Evolutionary conservation across 2,797 vertebrate genomes (phyloP), one percentile per base, ranked within the genome.

Genomic region (Merluccius polli): DNA sequence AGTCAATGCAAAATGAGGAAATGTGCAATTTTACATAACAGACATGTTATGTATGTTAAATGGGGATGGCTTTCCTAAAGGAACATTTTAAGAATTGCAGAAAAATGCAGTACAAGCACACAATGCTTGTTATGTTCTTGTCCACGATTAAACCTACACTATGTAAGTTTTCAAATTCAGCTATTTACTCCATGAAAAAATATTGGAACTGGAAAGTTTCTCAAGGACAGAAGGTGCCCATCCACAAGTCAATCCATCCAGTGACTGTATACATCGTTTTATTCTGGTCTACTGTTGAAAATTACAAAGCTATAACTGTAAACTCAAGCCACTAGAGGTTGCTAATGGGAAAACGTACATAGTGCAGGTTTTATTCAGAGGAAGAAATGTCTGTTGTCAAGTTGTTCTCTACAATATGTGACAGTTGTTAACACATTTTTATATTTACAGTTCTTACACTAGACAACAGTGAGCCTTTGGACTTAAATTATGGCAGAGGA

Each of bases 391-490:
- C 29, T 31, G 15, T 30, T 30, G 13, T 69, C 1, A 13, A 13
- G 30, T 32, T 32, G 67, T 32, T 69, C 29, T 31, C 30, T 69
- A 31, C 15, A 31, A 29, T 8, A n/a, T 8, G 52, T 52, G 44
- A 52, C 16, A 21, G 44, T 10, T 0, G 59, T 65, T 65, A 65
- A 65, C 59, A 65, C 7, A 72, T 75, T 4, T 82, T 32, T 70
- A 0, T 74, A 12, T 83, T 86, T 80, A 52, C 76, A 98, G 96
- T 97, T 88, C 93, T 95, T 69, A 88, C 94, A 80, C 86, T 97
- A 80, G 95, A 97, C 86, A 92, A 92, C 71, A 86, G 77, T 0
- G 94, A 95, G 21, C 90, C 93, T 30, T 77, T 95, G 36, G 93
- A 95, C 74, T 74, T 88, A 76, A 93, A 89, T 82, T 94, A 90